Percentiles rank a stretch among this genome's conserved stretches.
These are phyloP conservation scores for Tetranychus piercei DNA, from an alignment of 2,888 invertebrate genomes.

Conservation along the genomic window DNA sequence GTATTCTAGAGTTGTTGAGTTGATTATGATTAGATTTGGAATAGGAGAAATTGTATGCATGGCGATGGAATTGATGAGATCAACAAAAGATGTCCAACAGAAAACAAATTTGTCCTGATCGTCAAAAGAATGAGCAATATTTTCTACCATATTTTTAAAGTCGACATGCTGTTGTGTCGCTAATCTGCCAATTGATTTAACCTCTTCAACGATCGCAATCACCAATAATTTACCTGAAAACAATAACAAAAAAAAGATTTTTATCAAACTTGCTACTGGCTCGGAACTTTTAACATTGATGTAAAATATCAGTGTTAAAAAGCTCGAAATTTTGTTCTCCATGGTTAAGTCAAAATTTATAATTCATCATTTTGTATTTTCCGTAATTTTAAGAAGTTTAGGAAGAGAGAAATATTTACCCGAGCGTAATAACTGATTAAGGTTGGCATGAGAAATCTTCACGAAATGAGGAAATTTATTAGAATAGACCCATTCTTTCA, in stretches of 20 bases:
- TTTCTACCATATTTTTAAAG: slow-evolving; percentile 62
- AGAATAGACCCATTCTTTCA: slow-evolving; percentile 68
- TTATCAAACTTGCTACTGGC: neutral
- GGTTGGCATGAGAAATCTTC: slow-evolving; percentile 58
- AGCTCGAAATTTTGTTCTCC: slow-evolving; percentile 11
- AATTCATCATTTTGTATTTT: slow-evolving; percentile 2
- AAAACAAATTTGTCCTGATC: slow-evolving; percentile 58
- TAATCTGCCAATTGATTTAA: slow-evolving; percentile 11
- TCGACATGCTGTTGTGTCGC: slow-evolving; percentile 13
- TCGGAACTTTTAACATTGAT: too few species aligned
- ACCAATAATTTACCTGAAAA: slow-evolving; percentile 17
- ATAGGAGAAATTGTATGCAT: slow-evolving; percentile 57
- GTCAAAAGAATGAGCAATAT: slow-evolving; percentile 50
- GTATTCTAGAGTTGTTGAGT: slow-evolving; percentile 77
- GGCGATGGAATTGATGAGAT: slow-evolving; percentile 78
- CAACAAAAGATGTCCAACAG: slow-evolving; percentile 79
- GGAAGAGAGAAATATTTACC: slow-evolving; percentile 46
- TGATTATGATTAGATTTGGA: slow-evolving; percentile 71
- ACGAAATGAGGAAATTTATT: slow-evolving; percentile 73
- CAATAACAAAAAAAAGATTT: neutral
- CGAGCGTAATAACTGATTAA: slow-evolving; percentile 57
- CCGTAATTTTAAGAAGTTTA: neutral
- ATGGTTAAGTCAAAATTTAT: neutral
- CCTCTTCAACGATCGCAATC: slow-evolving; percentile 20
- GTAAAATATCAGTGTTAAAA: slow-evolving; percentile 14